Percentiles rank a stretch among this genome's conserved stretches.
phyloP scores from a whole-genome alignment of 1,140 invertebrate genomes.

The Anadara kagoshimensis region DNA sequence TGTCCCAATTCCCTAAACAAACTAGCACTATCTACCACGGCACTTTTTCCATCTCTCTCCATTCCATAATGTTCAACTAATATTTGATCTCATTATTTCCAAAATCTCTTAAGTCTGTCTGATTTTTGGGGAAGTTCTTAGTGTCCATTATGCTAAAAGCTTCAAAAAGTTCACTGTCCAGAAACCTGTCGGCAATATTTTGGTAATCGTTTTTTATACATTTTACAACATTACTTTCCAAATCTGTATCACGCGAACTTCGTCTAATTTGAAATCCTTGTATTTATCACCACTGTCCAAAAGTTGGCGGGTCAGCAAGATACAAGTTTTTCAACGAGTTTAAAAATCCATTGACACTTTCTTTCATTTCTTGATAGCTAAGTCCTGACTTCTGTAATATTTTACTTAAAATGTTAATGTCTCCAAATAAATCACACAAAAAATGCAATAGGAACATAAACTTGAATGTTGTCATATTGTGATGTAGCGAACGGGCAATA shows the following conservation, averaged over 20 bases:
- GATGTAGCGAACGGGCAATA: background rate
- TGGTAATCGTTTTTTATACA: background rate
- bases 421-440: background rate
- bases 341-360: no score
- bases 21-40: no score
- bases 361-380: no score
- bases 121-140: no score
- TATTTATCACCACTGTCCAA: background rate
- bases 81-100: no score
- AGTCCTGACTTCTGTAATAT: background rate
- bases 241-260: background rate
- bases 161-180: background rate
- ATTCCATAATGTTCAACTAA: no score
- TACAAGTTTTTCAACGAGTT: background rate
- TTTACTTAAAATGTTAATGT: background rate
- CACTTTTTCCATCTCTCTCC: no score
- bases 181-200: background rate
- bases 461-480: slow-evolving; percentile 7
- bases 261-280: background rate
- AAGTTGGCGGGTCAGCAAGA: background rate
- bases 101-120: no score
- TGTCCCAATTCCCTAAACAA: no score
- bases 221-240: background rate
- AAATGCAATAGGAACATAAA: no score
- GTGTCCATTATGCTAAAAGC: no score